phyloP scores from a whole-genome alignment of 2,797 vertebrate genomes.

The Fundulus diaphanus region DNA sequence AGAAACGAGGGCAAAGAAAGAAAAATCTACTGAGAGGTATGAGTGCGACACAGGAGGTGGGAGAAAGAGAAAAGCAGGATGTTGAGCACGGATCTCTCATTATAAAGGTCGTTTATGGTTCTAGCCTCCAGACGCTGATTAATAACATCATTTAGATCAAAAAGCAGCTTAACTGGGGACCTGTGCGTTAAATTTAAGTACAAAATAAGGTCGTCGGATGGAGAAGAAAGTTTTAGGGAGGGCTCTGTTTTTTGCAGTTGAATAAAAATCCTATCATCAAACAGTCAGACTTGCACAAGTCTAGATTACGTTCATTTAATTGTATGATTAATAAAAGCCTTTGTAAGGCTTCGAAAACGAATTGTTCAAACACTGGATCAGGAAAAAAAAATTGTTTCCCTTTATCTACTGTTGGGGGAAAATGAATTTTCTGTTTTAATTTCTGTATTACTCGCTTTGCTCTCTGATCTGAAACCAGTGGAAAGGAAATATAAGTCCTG shows the following conservation, averaged over 20 bases:
- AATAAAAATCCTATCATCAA: slow-evolving; percentile 17
- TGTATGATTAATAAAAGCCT: neutral
- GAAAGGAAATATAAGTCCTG: slow-evolving; percentile 9
- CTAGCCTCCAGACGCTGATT: slow-evolving; percentile 59
- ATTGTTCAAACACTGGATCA: neutral
- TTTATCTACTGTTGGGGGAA: neutral
- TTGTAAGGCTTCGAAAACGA: slow-evolving; percentile 8
- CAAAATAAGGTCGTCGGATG: slow-evolving; percentile 48
- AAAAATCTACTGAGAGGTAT: slow-evolving; percentile 12
- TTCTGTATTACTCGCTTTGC: neutral
- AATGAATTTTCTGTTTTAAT: neutral
- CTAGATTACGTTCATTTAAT: neutral
- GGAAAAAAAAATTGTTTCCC: neutral
- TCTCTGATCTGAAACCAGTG: slow-evolving; percentile 3
- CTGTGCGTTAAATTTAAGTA: slow-evolving; percentile 34
- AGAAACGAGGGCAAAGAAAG: slow-evolving; percentile 9
- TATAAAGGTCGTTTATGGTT: slow-evolving; percentile 63
- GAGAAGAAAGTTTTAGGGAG: slow-evolving; percentile 1
- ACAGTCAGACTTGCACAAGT: neutral
- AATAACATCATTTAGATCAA: slow-evolving; percentile 60
- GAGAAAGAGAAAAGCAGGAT: slow-evolving; percentile 16
- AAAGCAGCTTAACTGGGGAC: slow-evolving; percentile 52
- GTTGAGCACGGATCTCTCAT: slow-evolving; percentile 53
- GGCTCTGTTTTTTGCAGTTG: slow-evolving; percentile 7
- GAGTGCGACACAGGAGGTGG: slow-evolving; percentile 31